These are phyloP conservation scores for Anniella stebbinsi DNA, from an alignment of 2,797 vertebrate genomes.

Conservation along the genomic window DNA sequence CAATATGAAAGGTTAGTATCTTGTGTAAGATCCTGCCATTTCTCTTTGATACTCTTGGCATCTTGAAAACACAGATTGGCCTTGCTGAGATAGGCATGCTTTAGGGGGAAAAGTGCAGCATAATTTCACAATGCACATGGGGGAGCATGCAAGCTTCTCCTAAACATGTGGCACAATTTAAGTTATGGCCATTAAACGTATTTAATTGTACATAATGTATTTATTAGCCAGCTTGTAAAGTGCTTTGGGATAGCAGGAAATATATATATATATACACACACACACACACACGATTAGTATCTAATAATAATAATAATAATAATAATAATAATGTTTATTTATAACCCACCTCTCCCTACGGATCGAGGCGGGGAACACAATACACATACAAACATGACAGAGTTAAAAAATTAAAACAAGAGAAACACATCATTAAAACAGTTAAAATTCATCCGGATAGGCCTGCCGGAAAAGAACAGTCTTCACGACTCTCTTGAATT, in stretches of 20 bases:
- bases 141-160: not conserved
- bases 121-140: not conserved
- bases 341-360: no score
- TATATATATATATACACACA: slow-evolving; percentile 22
- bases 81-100: not conserved
- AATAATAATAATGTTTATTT: no score
- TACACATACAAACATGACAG: no score
- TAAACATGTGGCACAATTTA: not conserved
- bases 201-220: not conserved
- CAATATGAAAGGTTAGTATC: not conserved
- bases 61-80: slow-evolving; percentile 1
- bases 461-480: no score
- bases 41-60: not conserved
- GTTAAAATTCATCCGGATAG: no score
- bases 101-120: not conserved
- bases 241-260: slow-evolving; percentile 29
- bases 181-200: not conserved
- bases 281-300: slow-evolving; percentile 20
- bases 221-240: slow-evolving; percentile 42
- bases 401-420: no score
- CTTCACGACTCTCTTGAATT: no score
- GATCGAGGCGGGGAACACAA: no score
- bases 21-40: not conserved
- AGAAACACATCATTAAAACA: no score
- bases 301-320: no score